Percentiles rank a stretch among this genome's conserved stretches.
Evolutionary conservation across 2,797 vertebrate species (phyloP).

Genomic region (Myotis pilosus): DNA sequence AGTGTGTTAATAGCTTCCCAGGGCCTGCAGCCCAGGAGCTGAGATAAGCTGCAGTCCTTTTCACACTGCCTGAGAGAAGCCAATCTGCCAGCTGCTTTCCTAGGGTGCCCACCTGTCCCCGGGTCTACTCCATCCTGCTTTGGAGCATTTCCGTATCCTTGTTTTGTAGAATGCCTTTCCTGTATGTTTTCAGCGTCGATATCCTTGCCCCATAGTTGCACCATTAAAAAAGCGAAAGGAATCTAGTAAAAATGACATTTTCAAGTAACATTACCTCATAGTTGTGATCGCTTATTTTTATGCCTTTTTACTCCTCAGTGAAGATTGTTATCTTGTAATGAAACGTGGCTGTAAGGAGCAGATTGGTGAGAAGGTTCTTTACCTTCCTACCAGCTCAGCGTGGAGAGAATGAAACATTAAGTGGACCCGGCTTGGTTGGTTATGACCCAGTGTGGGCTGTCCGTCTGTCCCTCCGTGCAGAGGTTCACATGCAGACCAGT

Average conservation of each 20-base stretch:
- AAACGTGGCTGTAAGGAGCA: background rate
- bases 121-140: background rate
- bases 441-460: background rate
- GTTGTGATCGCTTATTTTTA: background rate
- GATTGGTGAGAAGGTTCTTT: background rate
- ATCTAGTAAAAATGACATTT: background rate
- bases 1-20: background rate
- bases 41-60: background rate
- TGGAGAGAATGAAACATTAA: background rate
- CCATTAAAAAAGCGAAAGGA: background rate
- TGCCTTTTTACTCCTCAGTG: background rate
- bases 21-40: background rate
- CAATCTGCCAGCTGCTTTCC: slow-evolving; percentile 22
- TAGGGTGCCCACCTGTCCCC: slow-evolving; percentile 45
- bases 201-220: background rate
- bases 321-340: background rate
- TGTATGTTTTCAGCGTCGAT: background rate
- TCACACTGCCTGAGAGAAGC: slow-evolving; percentile 40
- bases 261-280: background rate
- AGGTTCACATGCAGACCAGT: background rate
- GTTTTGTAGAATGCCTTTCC: background rate
- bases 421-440: background rate
- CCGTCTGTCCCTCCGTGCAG: background rate
- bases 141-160: background rate
- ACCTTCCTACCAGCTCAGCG: background rate